Conservation (phyloP, 1,140 invertebrate species). For the Micrasema minimum region DNA sequence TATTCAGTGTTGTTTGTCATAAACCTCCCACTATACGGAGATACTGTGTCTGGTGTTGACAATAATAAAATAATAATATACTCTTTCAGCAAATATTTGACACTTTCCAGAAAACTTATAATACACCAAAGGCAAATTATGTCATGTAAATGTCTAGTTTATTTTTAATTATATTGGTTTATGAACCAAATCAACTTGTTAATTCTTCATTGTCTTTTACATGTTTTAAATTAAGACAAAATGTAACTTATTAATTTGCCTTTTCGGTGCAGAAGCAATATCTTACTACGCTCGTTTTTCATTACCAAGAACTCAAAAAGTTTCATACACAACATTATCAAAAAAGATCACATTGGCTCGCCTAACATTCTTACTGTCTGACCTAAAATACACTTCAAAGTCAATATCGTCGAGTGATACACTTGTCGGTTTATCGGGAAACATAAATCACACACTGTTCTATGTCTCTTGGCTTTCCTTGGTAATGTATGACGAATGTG, state of each 20-base stretch:
- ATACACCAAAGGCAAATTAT: background rate
- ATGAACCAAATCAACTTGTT: too few relatives aligned
- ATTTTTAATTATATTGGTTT: too few relatives aligned
- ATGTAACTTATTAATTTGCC: too few relatives aligned
- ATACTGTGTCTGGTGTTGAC: too few relatives aligned
- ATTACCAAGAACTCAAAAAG: constrained; percentile 16
- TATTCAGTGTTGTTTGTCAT: too few relatives aligned
- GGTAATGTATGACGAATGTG: constrained; percentile 48
- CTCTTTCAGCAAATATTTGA: background rate
- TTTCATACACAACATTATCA: background rate
- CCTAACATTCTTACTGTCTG: background rate
- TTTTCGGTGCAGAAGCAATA: too few relatives aligned
- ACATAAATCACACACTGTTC: background rate
- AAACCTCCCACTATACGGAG: too few relatives aligned
- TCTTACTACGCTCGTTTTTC: constrained; percentile 17
- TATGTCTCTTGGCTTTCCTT: constrained; percentile 37
- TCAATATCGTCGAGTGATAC: background rate
- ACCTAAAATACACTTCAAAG: background rate
- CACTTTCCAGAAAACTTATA: background rate
- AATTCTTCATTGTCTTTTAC: too few relatives aligned
- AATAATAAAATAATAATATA: background rate
- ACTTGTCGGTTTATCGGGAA: too few relatives aligned
- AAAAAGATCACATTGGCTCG: background rate
- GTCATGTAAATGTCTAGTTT: too few relatives aligned
- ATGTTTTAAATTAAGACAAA: too few relatives aligned